Conservation (phyloP, 2,797 vertebrate species). For the Sebastes nivosus region DNA sequence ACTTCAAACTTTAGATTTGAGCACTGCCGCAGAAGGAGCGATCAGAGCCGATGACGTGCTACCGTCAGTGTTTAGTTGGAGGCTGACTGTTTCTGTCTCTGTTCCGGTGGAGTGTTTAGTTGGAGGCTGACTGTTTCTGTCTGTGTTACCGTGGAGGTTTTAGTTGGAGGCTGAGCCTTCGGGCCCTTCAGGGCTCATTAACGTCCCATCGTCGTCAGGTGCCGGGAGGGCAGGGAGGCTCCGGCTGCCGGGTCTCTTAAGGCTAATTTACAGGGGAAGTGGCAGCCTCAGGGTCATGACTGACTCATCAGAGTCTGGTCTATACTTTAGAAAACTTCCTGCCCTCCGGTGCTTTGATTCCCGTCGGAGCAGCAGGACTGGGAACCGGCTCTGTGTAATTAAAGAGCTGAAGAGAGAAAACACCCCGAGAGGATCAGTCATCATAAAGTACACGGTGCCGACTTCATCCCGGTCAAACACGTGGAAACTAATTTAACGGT, state of each 20-base stretch:
- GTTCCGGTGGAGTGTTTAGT: too few species aligned
- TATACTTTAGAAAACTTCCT: conserved; percentile 47
- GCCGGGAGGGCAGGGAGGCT: conserved; percentile 40
- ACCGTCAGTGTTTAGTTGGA: not conserved
- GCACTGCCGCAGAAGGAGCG: not conserved
- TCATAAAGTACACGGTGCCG: conserved; percentile 5
- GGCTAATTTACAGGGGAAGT: conserved; percentile 60
- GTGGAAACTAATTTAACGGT: conserved; percentile 24
- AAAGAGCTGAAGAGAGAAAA: conserved; percentile 26
- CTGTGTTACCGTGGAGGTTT: not conserved
- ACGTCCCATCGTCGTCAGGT: conserved; percentile 32
- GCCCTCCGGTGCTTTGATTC: conserved; percentile 52
- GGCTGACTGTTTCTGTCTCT: too few species aligned
- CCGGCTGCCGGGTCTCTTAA: conserved; percentile 43
- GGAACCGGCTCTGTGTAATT: conserved; percentile 38
- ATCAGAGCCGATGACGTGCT: not conserved
- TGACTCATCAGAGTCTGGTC: conserved; percentile 36
- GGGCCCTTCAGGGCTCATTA: conserved; percentile 41
- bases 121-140: not conserved
- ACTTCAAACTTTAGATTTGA: not conserved
- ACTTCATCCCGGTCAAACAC: conserved; percentile 17
- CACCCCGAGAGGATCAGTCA: conserved; percentile 8
- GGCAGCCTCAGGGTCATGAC: conserved; percentile 38
- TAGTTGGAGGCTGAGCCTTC: conserved; percentile 24
- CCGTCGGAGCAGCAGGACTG: conserved; percentile 6